Evolutionary conservation across 2,797 vertebrate genomes (phyloP).

Genomic region (Xenentodon cancila): DNA sequence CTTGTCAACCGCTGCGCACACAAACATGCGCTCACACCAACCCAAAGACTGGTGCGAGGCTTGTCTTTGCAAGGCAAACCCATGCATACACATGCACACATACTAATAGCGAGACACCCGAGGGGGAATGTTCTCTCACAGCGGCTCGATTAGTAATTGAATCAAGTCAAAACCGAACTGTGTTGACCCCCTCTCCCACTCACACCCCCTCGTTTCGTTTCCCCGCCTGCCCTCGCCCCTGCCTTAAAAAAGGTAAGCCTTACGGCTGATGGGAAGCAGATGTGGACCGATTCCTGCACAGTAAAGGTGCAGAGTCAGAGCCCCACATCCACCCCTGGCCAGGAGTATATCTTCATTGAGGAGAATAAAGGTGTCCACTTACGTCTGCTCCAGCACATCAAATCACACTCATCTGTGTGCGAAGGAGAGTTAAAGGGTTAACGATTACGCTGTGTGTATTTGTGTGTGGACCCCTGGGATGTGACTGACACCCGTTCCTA

Average conservation of each 20-base stretch:
- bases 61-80: slow-evolving; percentile 36
- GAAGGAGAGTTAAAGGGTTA: slow-evolving; percentile 51
- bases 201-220: slow-evolving; percentile 45
- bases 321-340: slow-evolving; percentile 74
- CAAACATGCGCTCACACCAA: slow-evolving; percentile 1
- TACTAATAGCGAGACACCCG: slow-evolving; percentile 53
- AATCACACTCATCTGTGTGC: slow-evolving; percentile 77
- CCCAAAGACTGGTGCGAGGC: slow-evolving; percentile 15
- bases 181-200: slow-evolving; percentile 47
- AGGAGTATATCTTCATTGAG: slow-evolving; percentile 84
- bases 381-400: slow-evolving; percentile 77
- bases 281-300: slow-evolving; percentile 80
- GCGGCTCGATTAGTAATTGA: slow-evolving; percentile 88
- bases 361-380: slow-evolving; percentile 79
- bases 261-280: slow-evolving; percentile 87
- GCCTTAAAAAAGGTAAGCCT: slow-evolving; percentile 81
- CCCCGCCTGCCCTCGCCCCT: slow-evolving; percentile 59
- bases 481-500: slow-evolving; percentile 82
- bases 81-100: slow-evolving; percentile 51
- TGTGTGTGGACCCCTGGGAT: slow-evolving; percentile 65
- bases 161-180: slow-evolving; percentile 88
- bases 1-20: slow-evolving; percentile 22
- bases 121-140: slow-evolving; percentile 76
- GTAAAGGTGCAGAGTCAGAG: slow-evolving; percentile 82
- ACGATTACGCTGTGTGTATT: slow-evolving; percentile 37